Base-by-base conservation (phyloP, 2,113 vertebrate genomes). In the Tetrax tetrax region DNA sequence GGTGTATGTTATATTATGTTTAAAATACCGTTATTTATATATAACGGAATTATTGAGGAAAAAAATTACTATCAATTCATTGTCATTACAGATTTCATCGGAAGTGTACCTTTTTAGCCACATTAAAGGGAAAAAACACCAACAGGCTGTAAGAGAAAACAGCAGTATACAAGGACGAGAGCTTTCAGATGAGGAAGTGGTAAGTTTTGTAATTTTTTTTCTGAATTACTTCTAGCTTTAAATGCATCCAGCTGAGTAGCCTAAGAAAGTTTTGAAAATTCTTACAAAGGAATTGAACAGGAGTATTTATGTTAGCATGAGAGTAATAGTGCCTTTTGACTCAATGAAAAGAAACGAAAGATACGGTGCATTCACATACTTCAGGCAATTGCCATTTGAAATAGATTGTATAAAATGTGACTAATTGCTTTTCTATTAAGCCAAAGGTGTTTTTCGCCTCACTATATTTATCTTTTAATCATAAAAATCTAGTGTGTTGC, bases 31-130 rank as follows among this genome's bases (percentile, higher is more conserved):
- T 64, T 90, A 18, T 21, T 83, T 86, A 50, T 54, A 24, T 9
- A 24, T 64, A 17, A 16, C 1, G 3, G 16, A 51, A 48, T 75
- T 92, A 64, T 28, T 2, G 1, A 41, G 47, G 41, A 47, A 82
- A 79, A 65, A 66, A 35, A 18, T 37, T 17, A 61, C 48, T 37
- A 4, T 33, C 45, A 60, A 48, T 18, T 61, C 14, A 21, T 37
- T 98, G 78, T 95, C 92, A 92, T 98, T 97, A 38, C 96, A 99
- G 99, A 99, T 99, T 96, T 99, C 99, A 75, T 99, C 99, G 28
- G 99, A 99, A 97, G 99, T 99, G 4, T 99, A 99, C 98, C 99
- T 99, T 96, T 99, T 99, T 96, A 99, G 99, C 95, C 99, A 99
- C 97, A 99, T 99, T 94, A 99, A 99, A 98, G 99, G 99, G 54